Conservation (phyloP, 2,888 invertebrate genomes). For the Smittia sp. region DNA sequence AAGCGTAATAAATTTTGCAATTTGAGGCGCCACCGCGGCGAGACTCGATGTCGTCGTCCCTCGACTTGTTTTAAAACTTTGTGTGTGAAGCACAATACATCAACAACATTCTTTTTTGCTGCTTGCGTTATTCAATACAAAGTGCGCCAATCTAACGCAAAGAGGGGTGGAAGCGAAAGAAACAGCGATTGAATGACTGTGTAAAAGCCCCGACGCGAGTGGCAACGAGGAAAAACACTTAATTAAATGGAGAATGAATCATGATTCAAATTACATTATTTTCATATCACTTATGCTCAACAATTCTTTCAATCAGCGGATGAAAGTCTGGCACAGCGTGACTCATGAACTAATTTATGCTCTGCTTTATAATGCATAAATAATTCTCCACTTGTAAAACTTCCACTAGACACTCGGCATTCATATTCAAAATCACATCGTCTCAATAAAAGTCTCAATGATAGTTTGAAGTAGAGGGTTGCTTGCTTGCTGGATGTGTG, state of each 20-base stretch:
- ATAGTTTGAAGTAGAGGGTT: conserved; percentile 2
- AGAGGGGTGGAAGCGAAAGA: not conserved
- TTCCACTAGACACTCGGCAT: not conserved
- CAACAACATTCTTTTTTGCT: not conserved
- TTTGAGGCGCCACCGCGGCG: conserved; percentile 26
- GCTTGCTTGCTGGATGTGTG: not conserved
- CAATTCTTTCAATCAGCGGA: conserved; percentile 1
- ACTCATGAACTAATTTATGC: conserved; percentile 32
- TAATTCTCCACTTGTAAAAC: conserved; percentile 30
- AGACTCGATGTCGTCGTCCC: conserved; percentile 1
- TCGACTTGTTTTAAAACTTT: conserved; percentile 17
- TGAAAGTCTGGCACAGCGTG: conserved; percentile 11
- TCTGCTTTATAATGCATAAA: conserved; percentile 16
- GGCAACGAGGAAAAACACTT: conserved; percentile 35
- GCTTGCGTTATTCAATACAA: not conserved
- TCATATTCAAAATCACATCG: not conserved
- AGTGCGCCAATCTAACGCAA: conserved; percentile 1
- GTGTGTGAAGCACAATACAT: not conserved
- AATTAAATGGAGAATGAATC: conserved; percentile 40
- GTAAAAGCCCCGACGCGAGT: conserved; percentile 19
- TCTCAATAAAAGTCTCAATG: not conserved
- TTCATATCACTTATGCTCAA: conserved; percentile 13
- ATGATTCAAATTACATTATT: conserved; percentile 30
- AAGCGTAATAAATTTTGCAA: conserved; percentile 27
- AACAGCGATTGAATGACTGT: conserved; percentile 12